Evolutionary conservation across 2,113 vertebrate species (phyloP).

Genomic region (Ageneiosus marmoratus): DNA sequence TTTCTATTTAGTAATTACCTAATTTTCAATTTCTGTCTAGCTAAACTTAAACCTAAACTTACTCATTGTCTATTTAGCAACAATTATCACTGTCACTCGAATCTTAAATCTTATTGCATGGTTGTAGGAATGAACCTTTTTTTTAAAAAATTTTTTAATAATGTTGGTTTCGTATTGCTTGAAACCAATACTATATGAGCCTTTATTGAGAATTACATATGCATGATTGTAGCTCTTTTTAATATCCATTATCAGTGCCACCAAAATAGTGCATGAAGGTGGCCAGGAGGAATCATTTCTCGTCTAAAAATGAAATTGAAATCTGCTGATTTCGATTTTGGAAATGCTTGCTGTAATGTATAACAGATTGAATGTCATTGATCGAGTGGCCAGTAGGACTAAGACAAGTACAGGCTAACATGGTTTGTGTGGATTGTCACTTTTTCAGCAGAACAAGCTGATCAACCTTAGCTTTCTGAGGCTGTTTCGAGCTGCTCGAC

Average conservation of each 20-base stretch:
- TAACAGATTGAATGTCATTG: conserved; percentile 1
- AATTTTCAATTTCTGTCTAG: neutral
- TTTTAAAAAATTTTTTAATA: too few relatives aligned
- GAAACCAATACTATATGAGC: neutral
- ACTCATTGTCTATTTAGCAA: neutral
- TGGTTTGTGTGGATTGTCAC: conserved; percentile 5
- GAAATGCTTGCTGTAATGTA: conserved; percentile 5
- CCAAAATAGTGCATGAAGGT: conserved; percentile 27
- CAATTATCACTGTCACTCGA: neutral
- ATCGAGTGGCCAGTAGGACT: neutral
- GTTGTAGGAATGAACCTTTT: conserved; percentile 8
- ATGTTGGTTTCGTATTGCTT: neutral
- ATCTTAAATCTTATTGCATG: conserved; percentile 10
- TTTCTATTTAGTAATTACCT: neutral
- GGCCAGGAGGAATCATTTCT: conserved; percentile 8
- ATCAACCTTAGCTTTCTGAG: conserved; percentile 96
- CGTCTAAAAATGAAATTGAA: conserved; percentile 25
- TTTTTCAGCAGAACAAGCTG: conserved; percentile 84
- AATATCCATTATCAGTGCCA: neutral
- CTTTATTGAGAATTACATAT: neutral
- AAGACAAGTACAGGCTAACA: neutral
- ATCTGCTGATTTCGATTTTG: conserved; percentile 40
- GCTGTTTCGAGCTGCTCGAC: conserved; percentile 91
- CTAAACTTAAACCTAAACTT: neutral
- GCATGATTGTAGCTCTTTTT: conserved; percentile 19